phyloP scores from a whole-genome alignment of 2,113 vertebrate species.

The Abramis brama region DNA sequence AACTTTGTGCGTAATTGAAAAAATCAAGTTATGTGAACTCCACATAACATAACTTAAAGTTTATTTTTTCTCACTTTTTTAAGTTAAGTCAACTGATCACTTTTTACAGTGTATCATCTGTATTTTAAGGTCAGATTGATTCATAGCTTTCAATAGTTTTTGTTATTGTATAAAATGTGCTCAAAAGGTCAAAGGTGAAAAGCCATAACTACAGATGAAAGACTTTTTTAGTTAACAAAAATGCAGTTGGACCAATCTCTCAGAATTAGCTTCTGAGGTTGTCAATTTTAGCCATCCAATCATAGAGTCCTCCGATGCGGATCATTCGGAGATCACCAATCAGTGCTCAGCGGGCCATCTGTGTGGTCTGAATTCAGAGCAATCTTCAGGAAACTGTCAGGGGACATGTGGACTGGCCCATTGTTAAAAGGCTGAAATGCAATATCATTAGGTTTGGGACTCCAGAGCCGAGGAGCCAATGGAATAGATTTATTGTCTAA shows the following conservation, averaged over 20 bases:
- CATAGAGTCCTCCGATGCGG: background rate
- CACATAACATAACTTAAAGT: too few relatives aligned
- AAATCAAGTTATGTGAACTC: too few relatives aligned
- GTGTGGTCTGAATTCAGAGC: constrained; percentile 54
- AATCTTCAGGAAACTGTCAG: constrained; percentile 64
- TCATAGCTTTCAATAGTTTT: background rate
- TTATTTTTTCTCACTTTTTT: too few relatives aligned
- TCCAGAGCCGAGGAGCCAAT: constrained; percentile 62
- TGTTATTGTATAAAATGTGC: background rate
- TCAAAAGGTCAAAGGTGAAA: background rate
- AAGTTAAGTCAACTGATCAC: too few relatives aligned
- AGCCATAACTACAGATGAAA: background rate
- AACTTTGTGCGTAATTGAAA: too few relatives aligned
- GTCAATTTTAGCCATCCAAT: background rate
- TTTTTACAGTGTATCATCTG: too few relatives aligned
- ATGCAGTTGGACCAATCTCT: background rate
- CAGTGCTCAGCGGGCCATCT: constrained; percentile 9
- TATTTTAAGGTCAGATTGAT: background rate
- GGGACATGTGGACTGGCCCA: constrained; percentile 65
- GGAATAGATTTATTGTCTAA: constrained; percentile 72
- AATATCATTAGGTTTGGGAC: constrained; percentile 72
- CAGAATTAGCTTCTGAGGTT: background rate
- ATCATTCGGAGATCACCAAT: constrained; percentile 9
- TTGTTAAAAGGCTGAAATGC: constrained; percentile 66
- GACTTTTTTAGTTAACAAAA: background rate